These are phyloP conservation scores for Ophioninae sp. DNA, from an alignment of 2,888 invertebrate genomes.

Conservation along the genomic window DNA sequence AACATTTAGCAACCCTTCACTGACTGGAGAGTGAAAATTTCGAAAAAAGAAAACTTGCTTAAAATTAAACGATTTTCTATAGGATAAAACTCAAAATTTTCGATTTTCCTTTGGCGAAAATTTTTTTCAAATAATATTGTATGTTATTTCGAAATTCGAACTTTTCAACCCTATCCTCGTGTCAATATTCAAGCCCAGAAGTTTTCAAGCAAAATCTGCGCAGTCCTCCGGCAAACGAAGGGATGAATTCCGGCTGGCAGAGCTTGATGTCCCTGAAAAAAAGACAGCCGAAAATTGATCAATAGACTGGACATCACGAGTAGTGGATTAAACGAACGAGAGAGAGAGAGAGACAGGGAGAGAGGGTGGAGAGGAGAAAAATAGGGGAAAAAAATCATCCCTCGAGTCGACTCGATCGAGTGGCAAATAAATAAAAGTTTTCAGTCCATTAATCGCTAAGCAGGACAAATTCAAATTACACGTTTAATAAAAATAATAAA, in stretches of 20 bases:
- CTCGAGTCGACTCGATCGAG: slow-evolving; percentile 22
- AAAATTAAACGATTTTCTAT: too few relatives aligned
- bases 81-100: too few relatives aligned
- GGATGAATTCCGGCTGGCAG: slow-evolving; percentile 79
- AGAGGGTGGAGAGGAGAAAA: slow-evolving; percentile 62
- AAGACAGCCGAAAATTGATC: slow-evolving; percentile 54
- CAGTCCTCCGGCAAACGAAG: slow-evolving; percentile 73
- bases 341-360: slow-evolving; percentile 61
- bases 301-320: slow-evolving; percentile 50
- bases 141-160: neutral
- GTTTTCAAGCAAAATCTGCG: slow-evolving; percentile 21
- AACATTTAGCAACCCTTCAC: neutral
- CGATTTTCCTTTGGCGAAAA: too few relatives aligned
- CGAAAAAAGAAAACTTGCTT: too few relatives aligned
- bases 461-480: slow-evolving; percentile 43
- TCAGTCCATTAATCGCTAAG: slow-evolving; percentile 53
- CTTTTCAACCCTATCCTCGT: neutral
- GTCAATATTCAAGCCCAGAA: neutral
- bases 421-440: slow-evolving; percentile 57
- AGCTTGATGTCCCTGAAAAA: slow-evolving; percentile 73
- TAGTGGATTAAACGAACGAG: slow-evolving; percentile 50
- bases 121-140: neutral
- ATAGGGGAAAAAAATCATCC: slow-evolving; percentile 49
- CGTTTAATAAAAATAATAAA: slow-evolving; percentile 19
- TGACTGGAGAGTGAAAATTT: too few relatives aligned